Conservation (phyloP, 2,113 vertebrate genomes). For the Anguilla rostrata region DNA sequence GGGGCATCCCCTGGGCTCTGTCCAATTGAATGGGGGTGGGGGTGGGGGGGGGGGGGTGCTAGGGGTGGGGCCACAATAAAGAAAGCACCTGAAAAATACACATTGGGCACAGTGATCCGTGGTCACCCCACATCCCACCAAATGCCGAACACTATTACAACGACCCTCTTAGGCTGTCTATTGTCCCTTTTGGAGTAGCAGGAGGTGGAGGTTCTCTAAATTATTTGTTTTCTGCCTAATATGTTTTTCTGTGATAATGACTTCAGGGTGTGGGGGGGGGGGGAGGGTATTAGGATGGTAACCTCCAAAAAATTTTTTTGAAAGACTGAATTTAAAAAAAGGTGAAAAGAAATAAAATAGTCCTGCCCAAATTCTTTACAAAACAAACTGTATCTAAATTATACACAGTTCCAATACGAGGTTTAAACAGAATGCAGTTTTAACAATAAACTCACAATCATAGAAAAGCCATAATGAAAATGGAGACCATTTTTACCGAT, state of each 20-base stretch:
- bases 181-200: not conserved
- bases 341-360: not conserved
- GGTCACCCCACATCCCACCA: not conserved
- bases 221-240: conserved; percentile 28
- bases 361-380: not conserved
- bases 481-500: not conserved
- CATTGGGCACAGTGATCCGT: not conserved
- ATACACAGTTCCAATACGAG: not conserved
- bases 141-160: not conserved
- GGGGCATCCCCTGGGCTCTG: not conserved
- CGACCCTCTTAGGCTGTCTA: not conserved
- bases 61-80: not conserved
- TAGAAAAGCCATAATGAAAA: not conserved
- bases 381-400: too few species aligned
- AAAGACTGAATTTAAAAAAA: too few species aligned
- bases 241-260: conserved; percentile 10
- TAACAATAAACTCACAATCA: not conserved
- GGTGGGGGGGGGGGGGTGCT: not conserved
- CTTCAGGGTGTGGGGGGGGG: not conserved
- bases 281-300: too few species aligned
- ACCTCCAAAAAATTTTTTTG: too few species aligned
- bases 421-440: not conserved
- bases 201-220: conserved; percentile 24
- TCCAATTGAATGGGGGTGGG: not conserved
- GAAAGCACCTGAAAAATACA: conserved; percentile 7